Evolutionary conservation across 2,888 invertebrate genomes (phyloP).

Genomic region (Labia minor): DNA sequence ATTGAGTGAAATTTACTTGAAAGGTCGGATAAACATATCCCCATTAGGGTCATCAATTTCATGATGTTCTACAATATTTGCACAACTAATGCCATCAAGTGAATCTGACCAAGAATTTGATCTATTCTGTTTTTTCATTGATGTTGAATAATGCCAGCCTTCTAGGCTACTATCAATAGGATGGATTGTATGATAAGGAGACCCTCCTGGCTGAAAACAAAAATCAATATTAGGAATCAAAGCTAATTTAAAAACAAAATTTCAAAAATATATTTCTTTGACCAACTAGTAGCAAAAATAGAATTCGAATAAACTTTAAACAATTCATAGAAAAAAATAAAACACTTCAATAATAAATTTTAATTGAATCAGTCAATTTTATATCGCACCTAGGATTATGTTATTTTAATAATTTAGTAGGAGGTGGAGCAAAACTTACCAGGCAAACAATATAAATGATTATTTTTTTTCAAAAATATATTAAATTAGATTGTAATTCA

Average conservation of each 20-base stretch:
- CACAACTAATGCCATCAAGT: slow-evolving; percentile 54
- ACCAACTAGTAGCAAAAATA: neutral
- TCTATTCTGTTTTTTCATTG: slow-evolving; percentile 53
- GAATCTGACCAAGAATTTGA: slow-evolving; percentile 85
- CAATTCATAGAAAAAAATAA: too few species aligned
- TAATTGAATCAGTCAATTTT: too few species aligned
- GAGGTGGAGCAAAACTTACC: too few species aligned
- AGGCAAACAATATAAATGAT: too few species aligned
- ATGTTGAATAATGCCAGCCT: slow-evolving; percentile 56
- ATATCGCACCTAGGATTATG: too few species aligned
- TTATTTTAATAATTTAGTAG: too few species aligned
- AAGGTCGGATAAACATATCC: slow-evolving; percentile 17
- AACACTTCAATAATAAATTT: too few species aligned
- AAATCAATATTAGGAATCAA: slow-evolving; percentile 17
- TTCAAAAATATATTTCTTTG: slow-evolving; percentile 16
- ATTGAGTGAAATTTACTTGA: slow-evolving; percentile 23
- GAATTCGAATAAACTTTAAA: too few species aligned
- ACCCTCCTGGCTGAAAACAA: slow-evolving; percentile 56
- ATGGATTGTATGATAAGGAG: slow-evolving; percentile 82
- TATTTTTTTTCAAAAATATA: too few species aligned
- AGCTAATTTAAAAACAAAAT: neutral
- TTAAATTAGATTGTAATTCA: too few species aligned
- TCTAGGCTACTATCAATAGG: slow-evolving; percentile 68
- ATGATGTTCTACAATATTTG: slow-evolving; percentile 27
- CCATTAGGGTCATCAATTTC: slow-evolving; percentile 24